These are phyloP conservation scores for Dendronephthya gigantea DNA, from an alignment of 64 coral and sea anemone genomes.

Conservation along the genomic window DNA sequence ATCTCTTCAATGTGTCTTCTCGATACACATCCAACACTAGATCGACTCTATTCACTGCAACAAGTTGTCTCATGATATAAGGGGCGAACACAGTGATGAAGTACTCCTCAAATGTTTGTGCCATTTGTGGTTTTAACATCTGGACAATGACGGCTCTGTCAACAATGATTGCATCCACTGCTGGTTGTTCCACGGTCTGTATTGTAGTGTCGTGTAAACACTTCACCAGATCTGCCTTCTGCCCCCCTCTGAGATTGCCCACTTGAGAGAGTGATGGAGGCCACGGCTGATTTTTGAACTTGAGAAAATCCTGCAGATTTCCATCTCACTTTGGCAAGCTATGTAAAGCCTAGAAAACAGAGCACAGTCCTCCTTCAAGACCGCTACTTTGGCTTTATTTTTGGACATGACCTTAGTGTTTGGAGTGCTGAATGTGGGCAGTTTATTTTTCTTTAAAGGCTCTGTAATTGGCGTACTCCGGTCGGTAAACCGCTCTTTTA, in stretches of 20 bases:
- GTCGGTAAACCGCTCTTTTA: constrained; percentile 22
- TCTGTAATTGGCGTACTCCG: constrained; percentile 12
- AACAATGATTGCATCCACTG: not conserved
- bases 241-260: too few species aligned
- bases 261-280: too few species aligned
- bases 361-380: constrained; percentile 35
- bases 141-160: constrained; percentile 15
- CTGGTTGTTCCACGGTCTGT: too few species aligned
- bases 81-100: not conserved
- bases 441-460: constrained; percentile 25
- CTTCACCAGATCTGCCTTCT: not conserved
- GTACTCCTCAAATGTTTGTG: not conserved
- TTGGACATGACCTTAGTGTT: constrained; percentile 27
- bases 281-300: too few species aligned
- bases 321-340: not conserved
- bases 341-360: constrained; percentile 23
- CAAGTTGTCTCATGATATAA: not conserved
- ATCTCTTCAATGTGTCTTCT: constrained; percentile 16
- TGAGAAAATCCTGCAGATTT: too few species aligned
- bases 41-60: constrained; percentile 13
- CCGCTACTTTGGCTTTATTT: constrained; percentile 21
- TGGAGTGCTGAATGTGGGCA: not conserved
- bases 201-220: not conserved
- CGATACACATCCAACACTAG: constrained; percentile 12
- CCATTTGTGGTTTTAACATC: not conserved